Evolutionary conservation across 2,797 vertebrate species (phyloP).

Genomic region (Peromyscus attwateri): DNA sequence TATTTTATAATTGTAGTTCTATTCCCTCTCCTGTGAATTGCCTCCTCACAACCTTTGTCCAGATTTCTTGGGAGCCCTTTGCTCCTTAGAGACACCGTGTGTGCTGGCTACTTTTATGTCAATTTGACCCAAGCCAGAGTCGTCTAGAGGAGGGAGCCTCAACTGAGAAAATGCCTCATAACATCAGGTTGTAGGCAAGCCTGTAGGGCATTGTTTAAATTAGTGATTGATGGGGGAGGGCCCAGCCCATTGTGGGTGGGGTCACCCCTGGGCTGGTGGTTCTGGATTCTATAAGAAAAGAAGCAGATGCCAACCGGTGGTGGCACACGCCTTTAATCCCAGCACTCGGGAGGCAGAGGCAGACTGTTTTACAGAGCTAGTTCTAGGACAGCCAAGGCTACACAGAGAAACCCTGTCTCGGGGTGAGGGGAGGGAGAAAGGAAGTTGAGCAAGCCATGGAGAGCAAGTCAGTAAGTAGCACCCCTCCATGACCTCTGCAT

Average conservation of each 20-base stretch:
- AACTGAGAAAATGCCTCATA: neutral
- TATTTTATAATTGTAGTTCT: neutral
- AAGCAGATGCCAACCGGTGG: neutral
- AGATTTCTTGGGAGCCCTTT: neutral
- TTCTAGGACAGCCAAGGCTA: neutral
- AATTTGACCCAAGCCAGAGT: neutral
- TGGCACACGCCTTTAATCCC: neutral
- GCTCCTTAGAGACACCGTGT: neutral
- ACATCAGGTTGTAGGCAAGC: neutral
- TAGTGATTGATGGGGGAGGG: neutral
- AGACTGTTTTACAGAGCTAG: neutral
- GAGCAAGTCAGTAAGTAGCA: neutral
- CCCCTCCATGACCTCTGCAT: neutral
- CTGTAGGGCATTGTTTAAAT: neutral
- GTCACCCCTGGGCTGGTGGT: neutral
- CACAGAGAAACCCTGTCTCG: neutral
- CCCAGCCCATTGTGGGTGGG: neutral
- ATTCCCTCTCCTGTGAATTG: neutral
- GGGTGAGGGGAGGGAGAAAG: neutral
- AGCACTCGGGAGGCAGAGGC: neutral
- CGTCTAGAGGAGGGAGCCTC: neutral
- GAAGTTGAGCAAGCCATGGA: neutral
- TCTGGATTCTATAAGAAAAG: neutral
- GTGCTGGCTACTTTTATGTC: neutral
- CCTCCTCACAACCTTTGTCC: neutral